These are phyloP conservation scores for Xenopus laevis DNA, from an alignment of 2,113 vertebrate species.

Conservation along the genomic window DNA sequence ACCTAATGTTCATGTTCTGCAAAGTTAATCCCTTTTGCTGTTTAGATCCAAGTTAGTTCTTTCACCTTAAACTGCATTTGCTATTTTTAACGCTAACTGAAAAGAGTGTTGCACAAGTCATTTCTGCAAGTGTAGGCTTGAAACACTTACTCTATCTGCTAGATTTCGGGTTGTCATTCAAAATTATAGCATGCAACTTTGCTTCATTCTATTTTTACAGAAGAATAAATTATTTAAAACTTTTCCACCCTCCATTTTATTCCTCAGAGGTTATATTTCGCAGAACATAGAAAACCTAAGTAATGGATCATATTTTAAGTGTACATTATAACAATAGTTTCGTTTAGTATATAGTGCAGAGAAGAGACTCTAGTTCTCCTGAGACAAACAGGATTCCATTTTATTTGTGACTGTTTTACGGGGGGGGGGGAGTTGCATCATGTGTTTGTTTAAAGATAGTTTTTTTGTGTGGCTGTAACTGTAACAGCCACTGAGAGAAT, in stretches of 20 bases:
- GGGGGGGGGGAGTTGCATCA: too few relatives aligned
- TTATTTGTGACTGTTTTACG: too few relatives aligned
- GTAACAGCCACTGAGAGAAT: too few relatives aligned
- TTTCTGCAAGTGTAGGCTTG: constrained; percentile 19
- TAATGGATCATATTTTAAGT: not conserved
- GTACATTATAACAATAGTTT: not conserved
- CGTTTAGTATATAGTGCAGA: not conserved
- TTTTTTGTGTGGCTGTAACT: too few relatives aligned
- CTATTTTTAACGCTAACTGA: constrained; percentile 24
- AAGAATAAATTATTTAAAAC: constrained; percentile 20
- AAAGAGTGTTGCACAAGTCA: constrained; percentile 10
- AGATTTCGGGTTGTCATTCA: constrained; percentile 26
- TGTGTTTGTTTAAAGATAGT: too few relatives aligned
- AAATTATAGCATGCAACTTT: constrained; percentile 34
- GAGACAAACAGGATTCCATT: too few relatives aligned
- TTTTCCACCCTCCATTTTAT: constrained; percentile 1
- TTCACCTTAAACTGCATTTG: constrained; percentile 13
- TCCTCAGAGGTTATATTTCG: constrained; percentile 15
- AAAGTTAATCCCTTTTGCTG: not conserved
- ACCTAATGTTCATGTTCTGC: too few relatives aligned
- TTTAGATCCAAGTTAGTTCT: constrained; percentile 18
- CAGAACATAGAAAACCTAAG: constrained; percentile 1
- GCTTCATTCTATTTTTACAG: constrained; percentile 31
- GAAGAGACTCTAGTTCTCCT: too few relatives aligned
- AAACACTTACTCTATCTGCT: constrained; percentile 18